Conservation (phyloP, 2,797 vertebrate genomes). For the Pagetopsis macropterus region DNA sequence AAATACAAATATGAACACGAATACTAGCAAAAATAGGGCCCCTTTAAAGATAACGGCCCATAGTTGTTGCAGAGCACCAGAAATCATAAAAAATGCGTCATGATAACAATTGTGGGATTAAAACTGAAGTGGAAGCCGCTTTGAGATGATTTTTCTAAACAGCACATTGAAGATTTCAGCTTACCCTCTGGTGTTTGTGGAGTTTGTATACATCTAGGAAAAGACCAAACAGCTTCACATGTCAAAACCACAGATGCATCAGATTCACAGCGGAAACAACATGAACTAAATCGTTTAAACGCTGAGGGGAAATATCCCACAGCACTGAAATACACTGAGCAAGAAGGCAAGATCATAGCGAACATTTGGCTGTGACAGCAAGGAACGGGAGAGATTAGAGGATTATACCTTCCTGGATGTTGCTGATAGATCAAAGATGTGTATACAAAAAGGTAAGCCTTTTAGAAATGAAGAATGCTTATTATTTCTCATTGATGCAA, state of each 20-base stretch:
- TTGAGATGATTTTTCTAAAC: conserved; percentile 36
- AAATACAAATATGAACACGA: too few relatives aligned
- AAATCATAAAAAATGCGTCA: conserved; percentile 20
- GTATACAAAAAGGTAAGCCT: conserved; percentile 48
- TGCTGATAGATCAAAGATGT: conserved; percentile 62
- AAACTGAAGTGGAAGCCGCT: conserved; percentile 28
- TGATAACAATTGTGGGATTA: conserved; percentile 47
- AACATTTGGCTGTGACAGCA: conserved; percentile 45
- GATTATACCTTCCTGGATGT: conserved; percentile 66
- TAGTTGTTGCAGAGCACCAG: not conserved
- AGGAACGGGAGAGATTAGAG: conserved; percentile 61
- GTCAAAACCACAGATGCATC: conserved; percentile 52
- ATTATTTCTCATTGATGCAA: conserved; percentile 41
- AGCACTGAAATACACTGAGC: conserved; percentile 30
- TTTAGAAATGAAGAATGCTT: conserved; percentile 39
- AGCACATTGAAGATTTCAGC: conserved; percentile 11
- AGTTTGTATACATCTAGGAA: conserved; percentile 38
- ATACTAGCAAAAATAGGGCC: too few relatives aligned
- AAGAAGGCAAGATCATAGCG: conserved; percentile 50
- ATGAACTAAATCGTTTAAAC: conserved; percentile 48
- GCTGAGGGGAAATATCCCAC: conserved; percentile 16
- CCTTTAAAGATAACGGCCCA: conserved; percentile 10
- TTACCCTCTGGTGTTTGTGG: conserved; percentile 42
- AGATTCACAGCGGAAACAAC: conserved; percentile 50
- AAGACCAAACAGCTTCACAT: conserved; percentile 43